Evolutionary conservation across 2,888 invertebrate genomes (phyloP).

Genomic region (Invenusta paracnida): DNA sequence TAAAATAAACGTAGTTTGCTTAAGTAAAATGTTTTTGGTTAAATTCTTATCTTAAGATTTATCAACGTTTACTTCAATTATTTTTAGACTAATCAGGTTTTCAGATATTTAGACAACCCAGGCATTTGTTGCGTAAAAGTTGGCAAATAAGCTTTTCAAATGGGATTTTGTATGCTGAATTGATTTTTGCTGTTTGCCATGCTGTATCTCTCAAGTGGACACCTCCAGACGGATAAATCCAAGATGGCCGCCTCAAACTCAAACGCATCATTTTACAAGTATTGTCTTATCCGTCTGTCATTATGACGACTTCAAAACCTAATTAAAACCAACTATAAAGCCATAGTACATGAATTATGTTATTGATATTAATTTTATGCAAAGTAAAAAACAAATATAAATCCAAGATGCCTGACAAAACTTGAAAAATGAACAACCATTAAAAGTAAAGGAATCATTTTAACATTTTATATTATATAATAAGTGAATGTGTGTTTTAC

Average conservation of each 20-base stretch:
- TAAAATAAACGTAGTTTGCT: too few relatives aligned
- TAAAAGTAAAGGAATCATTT: not conserved
- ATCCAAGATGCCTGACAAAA: not conserved
- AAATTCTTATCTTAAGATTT: too few relatives aligned
- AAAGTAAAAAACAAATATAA: conserved; percentile 9
- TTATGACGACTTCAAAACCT: not conserved
- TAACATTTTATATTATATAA: not conserved
- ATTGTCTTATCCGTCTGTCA: not conserved
- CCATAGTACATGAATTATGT: not conserved
- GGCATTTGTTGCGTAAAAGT: not conserved
- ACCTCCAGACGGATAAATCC: not conserved
- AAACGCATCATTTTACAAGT: not conserved
- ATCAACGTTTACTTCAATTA: too few relatives aligned
- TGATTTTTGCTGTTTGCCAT: not conserved
- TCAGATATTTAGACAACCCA: not conserved
- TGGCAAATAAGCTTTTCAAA: not conserved
- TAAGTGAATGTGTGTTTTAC: not conserved
- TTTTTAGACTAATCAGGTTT: not conserved
- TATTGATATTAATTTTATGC: not conserved
- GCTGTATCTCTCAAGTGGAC: not conserved
- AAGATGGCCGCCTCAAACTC: not conserved
- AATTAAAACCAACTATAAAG: not conserved
- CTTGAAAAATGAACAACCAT: not conserved
- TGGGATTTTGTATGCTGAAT: not conserved
- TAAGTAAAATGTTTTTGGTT: too few relatives aligned